Conservation (phyloP, 1,140 invertebrate species). For the Ephestia elutella region DNA sequence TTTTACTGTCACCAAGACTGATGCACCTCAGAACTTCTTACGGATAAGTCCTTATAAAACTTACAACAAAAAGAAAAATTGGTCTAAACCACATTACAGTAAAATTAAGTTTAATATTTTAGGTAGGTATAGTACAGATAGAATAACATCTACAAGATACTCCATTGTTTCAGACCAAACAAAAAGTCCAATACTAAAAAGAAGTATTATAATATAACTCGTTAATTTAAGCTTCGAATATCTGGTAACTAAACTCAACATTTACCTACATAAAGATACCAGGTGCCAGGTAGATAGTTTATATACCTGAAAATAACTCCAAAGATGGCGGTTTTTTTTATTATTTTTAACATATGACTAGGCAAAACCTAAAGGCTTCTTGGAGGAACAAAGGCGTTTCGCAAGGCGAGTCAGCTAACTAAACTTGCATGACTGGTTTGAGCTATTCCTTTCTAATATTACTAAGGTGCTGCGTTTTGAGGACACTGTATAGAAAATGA, state of each 20-base stretch:
- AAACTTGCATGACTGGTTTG: constrained; percentile 22
- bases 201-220: too few relatives aligned
- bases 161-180: too few relatives aligned
- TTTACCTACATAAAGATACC: too few relatives aligned
- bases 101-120: too few relatives aligned
- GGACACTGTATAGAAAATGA: background rate
- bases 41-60: too few relatives aligned
- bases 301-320: too few relatives aligned
- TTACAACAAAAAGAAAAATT: too few relatives aligned
- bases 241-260: constrained; percentile 32
- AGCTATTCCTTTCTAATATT: constrained; percentile 7
- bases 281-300: too few relatives aligned
- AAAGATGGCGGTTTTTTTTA: background rate
- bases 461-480: constrained; percentile 1
- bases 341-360: background rate
- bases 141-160: too few relatives aligned
- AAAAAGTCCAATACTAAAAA: too few relatives aligned
- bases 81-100: too few relatives aligned
- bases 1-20: constrained; percentile 42
- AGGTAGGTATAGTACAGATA: too few relatives aligned
- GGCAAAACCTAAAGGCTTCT: background rate
- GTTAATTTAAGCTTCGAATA: constrained; percentile 18
- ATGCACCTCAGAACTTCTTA: background rate
- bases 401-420: constrained; percentile 18
- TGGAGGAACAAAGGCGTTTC: constrained; percentile 13